phyloP scores from a whole-genome alignment of 2,113 vertebrate genomes.

The Melanerpes aurifrons region DNA sequence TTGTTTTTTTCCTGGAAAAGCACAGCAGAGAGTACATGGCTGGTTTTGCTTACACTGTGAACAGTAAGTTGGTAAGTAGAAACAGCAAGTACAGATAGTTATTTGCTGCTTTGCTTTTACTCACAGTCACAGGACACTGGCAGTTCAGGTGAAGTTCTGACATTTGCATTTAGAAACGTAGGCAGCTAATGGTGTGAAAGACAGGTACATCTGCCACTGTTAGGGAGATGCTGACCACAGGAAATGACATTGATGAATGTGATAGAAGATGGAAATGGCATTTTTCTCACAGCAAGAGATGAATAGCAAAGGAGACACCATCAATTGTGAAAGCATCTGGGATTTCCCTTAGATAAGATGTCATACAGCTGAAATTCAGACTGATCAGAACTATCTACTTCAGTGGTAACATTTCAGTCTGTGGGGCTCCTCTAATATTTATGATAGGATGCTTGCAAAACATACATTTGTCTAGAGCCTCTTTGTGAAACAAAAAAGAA shows the following conservation, averaged over 20 bases:
- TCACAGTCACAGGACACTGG: not conserved
- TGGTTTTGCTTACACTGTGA: not conserved
- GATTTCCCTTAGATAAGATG: not conserved
- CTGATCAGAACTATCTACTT: not conserved
- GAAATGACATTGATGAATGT: not conserved
- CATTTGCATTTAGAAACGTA: not conserved
- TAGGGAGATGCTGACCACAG: not conserved
- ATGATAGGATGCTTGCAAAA: not conserved
- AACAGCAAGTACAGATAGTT: not conserved
- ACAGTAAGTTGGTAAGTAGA: not conserved
- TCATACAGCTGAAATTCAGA: not conserved
- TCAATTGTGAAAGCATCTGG: not conserved
- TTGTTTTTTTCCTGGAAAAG: not conserved
- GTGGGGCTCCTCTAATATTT: not conserved
- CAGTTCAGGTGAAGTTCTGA: not conserved
- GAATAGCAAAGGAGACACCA: not conserved
- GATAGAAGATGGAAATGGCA: not conserved
- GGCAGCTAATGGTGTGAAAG: not conserved
- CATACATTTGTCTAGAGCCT: not conserved
- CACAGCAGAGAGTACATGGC: not conserved
- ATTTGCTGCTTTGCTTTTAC: not conserved
- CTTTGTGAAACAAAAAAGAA: not conserved
- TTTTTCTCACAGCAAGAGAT: not conserved
- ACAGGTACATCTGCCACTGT: not conserved
- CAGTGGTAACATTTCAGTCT: not conserved